A percentile compares a stretch with the other conserved stretches of the same genome.
Evolutionary conservation across 2,888 invertebrate species (phyloP).

Genomic region (Cosmia trapezina): DNA sequence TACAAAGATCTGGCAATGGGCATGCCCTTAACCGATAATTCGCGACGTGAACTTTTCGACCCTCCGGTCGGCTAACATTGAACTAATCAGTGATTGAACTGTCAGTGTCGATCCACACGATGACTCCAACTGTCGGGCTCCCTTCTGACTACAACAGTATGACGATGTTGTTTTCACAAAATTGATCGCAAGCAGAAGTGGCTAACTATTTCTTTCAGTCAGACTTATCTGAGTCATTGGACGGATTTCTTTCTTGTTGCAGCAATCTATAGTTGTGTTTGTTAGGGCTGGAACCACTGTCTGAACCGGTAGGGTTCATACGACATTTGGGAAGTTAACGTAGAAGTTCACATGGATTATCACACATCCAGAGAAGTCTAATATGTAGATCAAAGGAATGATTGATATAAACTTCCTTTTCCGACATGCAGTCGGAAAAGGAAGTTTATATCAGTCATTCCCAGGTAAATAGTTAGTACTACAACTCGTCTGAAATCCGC

Average conservation of each 20-base stretch:
- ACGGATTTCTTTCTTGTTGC: background rate
- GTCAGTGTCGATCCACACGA: slow-evolving; percentile 56
- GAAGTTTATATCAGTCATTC: too few relatives aligned
- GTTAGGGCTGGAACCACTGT: background rate
- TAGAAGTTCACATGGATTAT: background rate
- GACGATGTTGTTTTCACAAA: slow-evolving; percentile 31
- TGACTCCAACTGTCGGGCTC: slow-evolving; percentile 43
- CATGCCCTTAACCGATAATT: slow-evolving; percentile 66
- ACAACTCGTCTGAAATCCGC: background rate
- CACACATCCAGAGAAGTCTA: background rate
- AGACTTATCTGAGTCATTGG: too few relatives aligned
- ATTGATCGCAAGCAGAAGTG: background rate
- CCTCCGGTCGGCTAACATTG: slow-evolving; percentile 69
- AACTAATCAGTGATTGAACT: slow-evolving; percentile 62
- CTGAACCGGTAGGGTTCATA: too few relatives aligned
- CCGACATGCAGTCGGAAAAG: too few relatives aligned
- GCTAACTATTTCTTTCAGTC: background rate
- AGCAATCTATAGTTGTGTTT: background rate
- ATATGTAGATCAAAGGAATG: background rate
- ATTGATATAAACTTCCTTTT: background rate
- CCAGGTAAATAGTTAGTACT: background rate
- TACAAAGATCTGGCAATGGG: slow-evolving; percentile 55
- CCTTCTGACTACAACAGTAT: slow-evolving; percentile 35
- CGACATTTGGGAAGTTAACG: too few relatives aligned
- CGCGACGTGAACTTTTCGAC: slow-evolving; percentile 68